Base-by-base conservation (phyloP, 2,888 invertebrate genomes). In the Amphipyra berbera region DNA sequence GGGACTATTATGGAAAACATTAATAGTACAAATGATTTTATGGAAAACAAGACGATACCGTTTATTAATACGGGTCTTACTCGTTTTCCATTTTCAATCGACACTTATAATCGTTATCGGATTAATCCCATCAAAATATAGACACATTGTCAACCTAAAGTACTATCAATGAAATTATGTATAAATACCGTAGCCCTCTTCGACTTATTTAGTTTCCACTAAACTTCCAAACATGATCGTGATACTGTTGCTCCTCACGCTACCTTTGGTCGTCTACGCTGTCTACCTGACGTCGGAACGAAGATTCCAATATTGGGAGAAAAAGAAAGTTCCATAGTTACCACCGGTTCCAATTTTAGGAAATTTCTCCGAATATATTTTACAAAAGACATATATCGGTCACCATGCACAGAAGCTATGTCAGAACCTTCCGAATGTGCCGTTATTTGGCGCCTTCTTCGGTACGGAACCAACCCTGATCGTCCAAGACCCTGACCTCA, bases 381-480 rank as follows among this genome's bases (percentile, higher is more conserved):
- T 88, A 7, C 72, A 88, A 12, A 86, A 74, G 65, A 78, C 84
- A 53, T 81, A 73, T 50, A 8, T 79, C 0, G 83, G 84, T 0
- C 44, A 81, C 12, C 64, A 83, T 0, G 65, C 75, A 0, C 82
- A 84, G 44, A 76, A 82, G 10, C 79, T 93, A 5, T 91, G 90
- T 62, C 68, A 73, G 10, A 69, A 79, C 40, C 88, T 89, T 15
- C 86, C 89, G 0, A 67, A 84, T 3, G 88, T 67, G 12, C 88
- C 91, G 0, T 86, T 84, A 53, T 61, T 93, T 1, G 93, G 93
- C 0, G 84, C 85, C 0, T 92, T 81, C 60, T 90, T 82, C 30
- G 91, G 91, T 1, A 90, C 89, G 0, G 88, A 91, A 47, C 92
- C 92, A 0, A 79, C 86, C 0, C 84, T 90, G 13, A 77, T 92